phyloP scores from a whole-genome alignment of 2,113 vertebrate species.

The Cyphomyrus discorhynchus region DNA sequence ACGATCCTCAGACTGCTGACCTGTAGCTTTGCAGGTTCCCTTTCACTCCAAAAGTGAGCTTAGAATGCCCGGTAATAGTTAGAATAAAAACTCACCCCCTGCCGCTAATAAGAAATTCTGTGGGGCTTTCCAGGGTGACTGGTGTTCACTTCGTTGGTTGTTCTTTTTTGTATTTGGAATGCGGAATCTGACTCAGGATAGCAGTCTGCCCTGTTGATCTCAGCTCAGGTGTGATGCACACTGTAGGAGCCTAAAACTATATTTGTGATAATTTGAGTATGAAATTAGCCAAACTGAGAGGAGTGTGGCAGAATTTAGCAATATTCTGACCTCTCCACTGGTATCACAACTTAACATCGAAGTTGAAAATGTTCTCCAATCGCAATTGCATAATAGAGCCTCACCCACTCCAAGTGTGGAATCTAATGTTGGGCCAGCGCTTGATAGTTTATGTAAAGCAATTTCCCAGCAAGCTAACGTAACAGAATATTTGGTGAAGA shows the following conservation, averaged over 20 bases:
- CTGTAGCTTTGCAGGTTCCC: background rate
- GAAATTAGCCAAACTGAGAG: background rate
- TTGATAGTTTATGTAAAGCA: background rate
- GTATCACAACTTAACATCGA: background rate
- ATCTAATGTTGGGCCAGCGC: too few species aligned
- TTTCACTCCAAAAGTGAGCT: background rate
- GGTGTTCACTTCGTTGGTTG: background rate
- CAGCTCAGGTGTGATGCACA: background rate
- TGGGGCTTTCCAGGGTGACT: background rate
- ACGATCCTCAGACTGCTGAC: background rate
- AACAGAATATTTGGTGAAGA: background rate
- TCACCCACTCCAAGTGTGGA: too few species aligned
- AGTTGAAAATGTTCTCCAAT: background rate
- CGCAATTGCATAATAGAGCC: too few species aligned
- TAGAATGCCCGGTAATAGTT: background rate
- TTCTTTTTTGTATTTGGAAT: background rate
- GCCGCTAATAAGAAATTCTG: background rate
- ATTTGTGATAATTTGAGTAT: too few species aligned
- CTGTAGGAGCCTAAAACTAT: too few species aligned
- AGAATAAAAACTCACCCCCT: background rate
- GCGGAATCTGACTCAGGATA: background rate
- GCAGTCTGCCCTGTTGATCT: background rate
- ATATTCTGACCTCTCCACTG: background rate
- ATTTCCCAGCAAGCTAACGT: background rate
- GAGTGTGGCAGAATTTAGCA: background rate